Base-by-base conservation (phyloP, 1,140 invertebrate genomes). In the Apolygus lucorum region DNA sequence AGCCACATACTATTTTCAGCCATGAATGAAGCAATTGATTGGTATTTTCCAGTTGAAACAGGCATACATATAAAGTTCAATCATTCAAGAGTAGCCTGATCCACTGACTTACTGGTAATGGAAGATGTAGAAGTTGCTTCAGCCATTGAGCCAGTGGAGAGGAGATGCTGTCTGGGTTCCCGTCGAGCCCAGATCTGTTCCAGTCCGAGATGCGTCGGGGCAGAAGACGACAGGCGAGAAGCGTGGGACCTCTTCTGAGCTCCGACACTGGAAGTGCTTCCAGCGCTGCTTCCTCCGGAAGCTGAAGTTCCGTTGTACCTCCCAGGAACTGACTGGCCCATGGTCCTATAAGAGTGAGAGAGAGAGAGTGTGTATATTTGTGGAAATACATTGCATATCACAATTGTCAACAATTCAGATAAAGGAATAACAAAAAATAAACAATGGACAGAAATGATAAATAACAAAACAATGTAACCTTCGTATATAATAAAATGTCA, bases 71-170 rank as follows among this genome's bases (percentile, higher is more conserved):
- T n/a, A n/a, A n/a, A n/a, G n/a, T n/a, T n/a, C n/a, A n/a, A n/a
- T n/a, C n/a, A n/a, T n/a, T n/a, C n/a, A n/a, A n/a, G n/a, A n/a
- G n/a, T n/a, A n/a, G n/a, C n/a, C n/a, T n/a, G n/a, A n/a, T n/a
- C n/a, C n/a, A n/a, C n/a, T n/a, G n/a, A n/a, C n/a, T n/a, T 90
- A 1, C 88, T 90, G 69, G 90, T 91, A 1, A 93, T 75, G 26
- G 91, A 93, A n/a, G 90, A 92, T n/a, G 88, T 89, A 28, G 90
- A 92, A 11, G 89, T 90, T 68, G 87, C 90, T 80, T 93, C 91
- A 13, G 87, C 89, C 70, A 93, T 78, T 34, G 91, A 93, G 68
- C 91, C 88, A 11, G 91, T 94, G 27, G 90, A 93, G n/a, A 93
- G 77, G 59, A 93, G 80, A 82, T 92, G 91, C 75, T 90, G 90